phyloP scores from a whole-genome alignment of 2,113 vertebrate genomes.

The Solea solea region DNA sequence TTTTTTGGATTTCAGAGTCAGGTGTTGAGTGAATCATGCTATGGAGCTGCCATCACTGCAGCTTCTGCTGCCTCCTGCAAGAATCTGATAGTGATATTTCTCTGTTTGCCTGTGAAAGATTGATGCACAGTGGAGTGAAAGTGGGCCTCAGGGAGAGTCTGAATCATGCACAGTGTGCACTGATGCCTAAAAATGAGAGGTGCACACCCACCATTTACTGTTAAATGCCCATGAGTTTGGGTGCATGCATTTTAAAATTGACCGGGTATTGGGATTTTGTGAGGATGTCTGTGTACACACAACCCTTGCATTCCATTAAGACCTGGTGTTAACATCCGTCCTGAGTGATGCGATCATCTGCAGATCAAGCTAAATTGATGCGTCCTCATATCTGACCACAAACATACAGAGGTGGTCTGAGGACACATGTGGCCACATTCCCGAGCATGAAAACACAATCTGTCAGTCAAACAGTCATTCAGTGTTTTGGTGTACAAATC shows the following conservation, averaged over 20 bases:
- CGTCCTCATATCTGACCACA: no score
- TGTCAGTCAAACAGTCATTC: no score
- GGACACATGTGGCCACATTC: no score
- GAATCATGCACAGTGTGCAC: conserved; percentile 17
- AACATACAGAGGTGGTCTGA: no score
- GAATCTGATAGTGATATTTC: conserved; percentile 56
- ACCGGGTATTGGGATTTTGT: conserved; percentile 1
- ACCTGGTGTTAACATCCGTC: no score
- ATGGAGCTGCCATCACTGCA: conserved; percentile 47
- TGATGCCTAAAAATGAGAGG: conserved; percentile 25
- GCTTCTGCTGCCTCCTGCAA: conserved; percentile 44
- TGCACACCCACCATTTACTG: conserved; percentile 3
- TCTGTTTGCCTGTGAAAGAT: conserved; percentile 46
- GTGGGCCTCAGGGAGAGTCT: conserved; percentile 44
- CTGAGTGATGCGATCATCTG: no score
- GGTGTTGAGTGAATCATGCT: conserved; percentile 48
- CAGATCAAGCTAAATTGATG: no score
- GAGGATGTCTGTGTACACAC: conserved; percentile 11
- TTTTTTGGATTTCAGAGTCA: conserved; percentile 47
- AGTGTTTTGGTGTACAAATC: no score
- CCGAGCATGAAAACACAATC: no score
- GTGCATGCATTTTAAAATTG: conserved; percentile 14
- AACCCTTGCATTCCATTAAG: no score
- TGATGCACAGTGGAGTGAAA: conserved; percentile 39
- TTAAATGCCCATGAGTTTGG: background rate